Evolutionary conservation across 1,140 invertebrate species (phyloP).

Genomic region (Alviniconcha marisindica): DNA sequence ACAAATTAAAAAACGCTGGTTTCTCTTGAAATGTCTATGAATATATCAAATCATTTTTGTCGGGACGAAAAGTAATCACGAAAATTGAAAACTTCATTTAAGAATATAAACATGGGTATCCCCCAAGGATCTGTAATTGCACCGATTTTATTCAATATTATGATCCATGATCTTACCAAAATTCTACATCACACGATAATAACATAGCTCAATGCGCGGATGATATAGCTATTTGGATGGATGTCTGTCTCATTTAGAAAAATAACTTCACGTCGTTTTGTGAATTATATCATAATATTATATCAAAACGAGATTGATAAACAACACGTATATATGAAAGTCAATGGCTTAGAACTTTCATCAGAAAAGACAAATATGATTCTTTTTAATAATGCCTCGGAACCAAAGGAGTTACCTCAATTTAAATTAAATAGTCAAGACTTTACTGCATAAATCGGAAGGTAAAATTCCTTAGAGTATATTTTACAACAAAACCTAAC

Average conservation of each 20-base stretch:
- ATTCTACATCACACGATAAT: background rate
- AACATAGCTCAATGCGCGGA: background rate
- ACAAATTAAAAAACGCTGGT: background rate
- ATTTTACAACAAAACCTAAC: background rate
- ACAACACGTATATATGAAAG: background rate
- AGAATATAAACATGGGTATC: background rate
- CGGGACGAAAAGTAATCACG: background rate
- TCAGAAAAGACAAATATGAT: background rate
- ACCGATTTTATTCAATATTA: background rate
- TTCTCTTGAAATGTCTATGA: background rate
- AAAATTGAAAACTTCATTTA: background rate
- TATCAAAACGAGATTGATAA: background rate
- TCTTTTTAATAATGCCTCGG: background rate
- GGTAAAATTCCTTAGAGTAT: background rate
- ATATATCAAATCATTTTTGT: background rate
- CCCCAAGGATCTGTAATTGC: slow-evolving; percentile 3
- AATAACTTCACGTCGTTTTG: background rate
- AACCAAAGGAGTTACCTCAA: background rate
- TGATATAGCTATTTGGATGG: background rate
- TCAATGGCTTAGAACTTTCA: background rate
- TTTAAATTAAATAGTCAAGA: background rate
- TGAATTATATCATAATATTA: background rate
- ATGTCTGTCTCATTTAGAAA: background rate
- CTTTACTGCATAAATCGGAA: background rate
- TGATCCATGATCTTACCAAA: background rate